Percentiles rank a stretch among this genome's conserved stretches.
phyloP scores from a whole-genome alignment of 2,888 invertebrate species.

The Lasioglossum pauxillum region DNA sequence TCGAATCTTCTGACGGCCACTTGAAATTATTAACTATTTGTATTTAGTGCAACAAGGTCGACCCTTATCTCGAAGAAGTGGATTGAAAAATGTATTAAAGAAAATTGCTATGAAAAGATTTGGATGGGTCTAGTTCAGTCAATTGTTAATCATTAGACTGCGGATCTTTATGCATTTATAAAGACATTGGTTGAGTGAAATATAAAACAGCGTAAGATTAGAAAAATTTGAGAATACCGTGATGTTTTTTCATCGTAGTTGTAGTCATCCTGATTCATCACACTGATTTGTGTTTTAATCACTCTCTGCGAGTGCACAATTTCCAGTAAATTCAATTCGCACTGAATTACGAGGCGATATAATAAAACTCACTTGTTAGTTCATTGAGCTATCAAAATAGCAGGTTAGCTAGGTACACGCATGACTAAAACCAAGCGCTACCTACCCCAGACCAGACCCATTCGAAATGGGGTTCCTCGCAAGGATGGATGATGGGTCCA shows the following conservation, averaged over 20 bases:
- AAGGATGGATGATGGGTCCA: constrained; percentile 74
- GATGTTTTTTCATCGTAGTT: too few relatives aligned
- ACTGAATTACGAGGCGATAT: not conserved
- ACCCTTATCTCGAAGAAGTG: too few relatives aligned
- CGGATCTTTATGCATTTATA: too few relatives aligned
- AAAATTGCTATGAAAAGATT: too few relatives aligned
- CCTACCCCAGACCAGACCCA: constrained; percentile 58
- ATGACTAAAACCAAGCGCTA: constrained; percentile 53
- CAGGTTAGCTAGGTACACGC: constrained; percentile 20
- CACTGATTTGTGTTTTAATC: not conserved
- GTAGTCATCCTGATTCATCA: too few relatives aligned
- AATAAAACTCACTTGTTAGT: not conserved
- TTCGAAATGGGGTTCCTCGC: constrained; percentile 69
- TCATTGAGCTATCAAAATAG: constrained; percentile 54
- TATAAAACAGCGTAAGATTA: too few relatives aligned
- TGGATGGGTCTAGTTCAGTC: too few relatives aligned
- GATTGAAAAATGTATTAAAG: too few relatives aligned
- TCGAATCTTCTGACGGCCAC: not conserved
- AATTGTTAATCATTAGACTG: not conserved
- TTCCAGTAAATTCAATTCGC: not conserved
- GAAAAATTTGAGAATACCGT: too few relatives aligned
- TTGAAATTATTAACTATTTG: not conserved
- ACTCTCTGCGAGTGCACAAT: not conserved
- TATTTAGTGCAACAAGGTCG: too few relatives aligned
- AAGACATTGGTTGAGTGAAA: too few relatives aligned